Base-by-base conservation (phyloP, 2,797 vertebrate genomes). In the Sandelia bainsii region DNA sequence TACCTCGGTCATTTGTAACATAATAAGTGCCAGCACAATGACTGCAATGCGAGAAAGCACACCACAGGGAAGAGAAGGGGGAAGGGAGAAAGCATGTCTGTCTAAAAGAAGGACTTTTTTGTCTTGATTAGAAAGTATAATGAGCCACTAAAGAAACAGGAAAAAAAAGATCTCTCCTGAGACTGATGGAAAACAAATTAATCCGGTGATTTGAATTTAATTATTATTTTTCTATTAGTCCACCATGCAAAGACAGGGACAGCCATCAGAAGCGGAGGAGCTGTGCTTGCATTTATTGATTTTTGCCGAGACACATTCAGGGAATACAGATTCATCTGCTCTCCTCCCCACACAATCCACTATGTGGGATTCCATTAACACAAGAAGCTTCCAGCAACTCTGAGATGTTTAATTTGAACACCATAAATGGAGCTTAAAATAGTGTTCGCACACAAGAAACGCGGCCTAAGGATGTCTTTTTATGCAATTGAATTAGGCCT, bases 1-100 rank as follows among this genome's bases (percentile, higher is more conserved):
- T 97, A 96, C 96, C 97, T 97, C 96, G 95, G 97, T 97, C 97
- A 99, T 98, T 99, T 98, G 97, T 97, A 99, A 98, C 97, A 99
- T 98, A 99, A 99, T 98, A 98, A 99, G 97, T 96, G 95, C 94
- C 93, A 96, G 96, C 95, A 98, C 97, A 98, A 98, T 97, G 96
- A 98, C 96, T 97, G 96, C 96, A 94, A 94, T 94, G 96, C 96
- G 94, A 95, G 94, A 95, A 94, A 95, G 89, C 70, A 94, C 92
- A 92, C 93, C 92, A 92, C 90, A 89, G 90, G 90, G 96, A 92
- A 88, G 92, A 80, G 88, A 89, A 89, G 92, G 96, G 96, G 96
- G 96, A 95, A 94, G 96, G 96, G 95, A 94, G 91, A 94, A 94
- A 93, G 91, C 91, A 94, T 94, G 95, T 95, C 94, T 94, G 93